Evolutionary conservation across 2,797 vertebrate species (phyloP).

Genomic region (Borostomias antarcticus): DNA sequence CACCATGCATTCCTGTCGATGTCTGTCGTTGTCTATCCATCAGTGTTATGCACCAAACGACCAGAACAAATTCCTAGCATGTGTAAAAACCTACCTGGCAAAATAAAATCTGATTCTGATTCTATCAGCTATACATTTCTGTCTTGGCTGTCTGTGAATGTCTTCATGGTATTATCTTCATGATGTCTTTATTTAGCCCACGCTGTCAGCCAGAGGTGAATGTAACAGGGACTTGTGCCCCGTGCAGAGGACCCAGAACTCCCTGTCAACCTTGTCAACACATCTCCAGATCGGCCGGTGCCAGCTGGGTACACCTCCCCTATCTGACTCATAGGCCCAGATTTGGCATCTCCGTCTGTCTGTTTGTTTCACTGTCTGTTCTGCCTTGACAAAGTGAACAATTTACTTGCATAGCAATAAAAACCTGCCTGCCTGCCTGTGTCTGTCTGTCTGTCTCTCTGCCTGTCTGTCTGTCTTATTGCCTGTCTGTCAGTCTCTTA

Average conservation of each 20-base stretch:
- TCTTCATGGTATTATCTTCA: conserved; percentile 39
- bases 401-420: too few relatives aligned
- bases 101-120: too few relatives aligned
- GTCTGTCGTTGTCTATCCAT: too few relatives aligned
- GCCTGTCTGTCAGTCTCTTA: not conserved
- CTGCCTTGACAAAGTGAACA: too few relatives aligned
- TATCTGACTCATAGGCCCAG: conserved; percentile 10
- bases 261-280: conserved; percentile 33
- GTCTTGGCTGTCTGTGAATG: conserved; percentile 48
- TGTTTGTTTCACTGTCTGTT: conserved; percentile 3
- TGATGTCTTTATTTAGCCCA: conserved; percentile 49
- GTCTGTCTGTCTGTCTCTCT: not conserved
- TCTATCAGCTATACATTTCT: conserved; percentile 41
- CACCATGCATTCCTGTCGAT: too few relatives aligned
- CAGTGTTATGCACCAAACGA: too few relatives aligned
- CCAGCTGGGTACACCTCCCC: conserved; percentile 37
- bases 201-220: conserved; percentile 29
- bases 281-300: conserved; percentile 26
- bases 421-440: too few relatives aligned
- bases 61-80: too few relatives aligned
- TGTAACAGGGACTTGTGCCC: conserved; percentile 30
- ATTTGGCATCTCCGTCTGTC: conserved; percentile 4
- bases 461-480: not conserved
- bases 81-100: too few relatives aligned
- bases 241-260: not conserved